Conservation (phyloP, 2,113 vertebrate genomes). For the Leucosticte australis region DNA sequence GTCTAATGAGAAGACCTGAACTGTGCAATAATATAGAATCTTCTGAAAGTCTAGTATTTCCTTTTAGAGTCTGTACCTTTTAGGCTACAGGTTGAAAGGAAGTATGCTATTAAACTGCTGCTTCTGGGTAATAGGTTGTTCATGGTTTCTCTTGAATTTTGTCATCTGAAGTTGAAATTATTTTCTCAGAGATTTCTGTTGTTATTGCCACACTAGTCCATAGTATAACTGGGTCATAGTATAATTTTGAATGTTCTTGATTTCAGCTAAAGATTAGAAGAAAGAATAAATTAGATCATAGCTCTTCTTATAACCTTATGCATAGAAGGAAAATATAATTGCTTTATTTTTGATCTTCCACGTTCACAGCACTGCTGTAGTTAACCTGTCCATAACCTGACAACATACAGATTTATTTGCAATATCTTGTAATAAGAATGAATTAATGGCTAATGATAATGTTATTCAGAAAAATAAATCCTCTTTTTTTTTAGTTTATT, state of each 20-base stretch:
- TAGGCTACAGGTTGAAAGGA: background rate
- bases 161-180: background rate
- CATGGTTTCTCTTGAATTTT: background rate
- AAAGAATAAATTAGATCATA: background rate
- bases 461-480: background rate
- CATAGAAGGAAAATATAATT: background rate
- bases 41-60: background rate
- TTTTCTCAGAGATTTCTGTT: background rate
- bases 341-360: background rate
- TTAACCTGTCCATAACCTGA: background rate
- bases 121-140: background rate
- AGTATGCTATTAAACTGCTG: background rate
- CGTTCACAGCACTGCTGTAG: background rate
- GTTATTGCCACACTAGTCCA: background rate
- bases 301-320: background rate
- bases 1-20: background rate
- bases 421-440: background rate
- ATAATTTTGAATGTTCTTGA: background rate
- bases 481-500: background rate
- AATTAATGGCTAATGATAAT: background rate
- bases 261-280: background rate
- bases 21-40: background rate
- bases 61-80: background rate
- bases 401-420: background rate
- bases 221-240: background rate